phyloP scores from a whole-genome alignment of 2,888 invertebrate species.

The Drosophila mulleri region DNA sequence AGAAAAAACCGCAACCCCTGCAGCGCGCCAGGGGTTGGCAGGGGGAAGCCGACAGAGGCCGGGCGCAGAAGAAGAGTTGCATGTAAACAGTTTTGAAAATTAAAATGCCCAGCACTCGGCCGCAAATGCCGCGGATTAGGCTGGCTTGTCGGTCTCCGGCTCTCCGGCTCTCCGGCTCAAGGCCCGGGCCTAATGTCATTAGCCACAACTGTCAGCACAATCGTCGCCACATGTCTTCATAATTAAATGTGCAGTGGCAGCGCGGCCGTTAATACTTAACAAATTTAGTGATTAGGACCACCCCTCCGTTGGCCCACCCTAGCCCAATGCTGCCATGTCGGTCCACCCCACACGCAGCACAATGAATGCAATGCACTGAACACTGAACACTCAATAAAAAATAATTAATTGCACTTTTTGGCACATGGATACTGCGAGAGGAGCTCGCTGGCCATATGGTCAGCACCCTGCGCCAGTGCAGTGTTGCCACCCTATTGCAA shows the following conservation, averaged over 20 bases:
- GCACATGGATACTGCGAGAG: slow-evolving; percentile 43
- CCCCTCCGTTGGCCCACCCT: slow-evolving; percentile 15
- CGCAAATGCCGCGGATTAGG: slow-evolving; percentile 72
- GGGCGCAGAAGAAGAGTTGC: neutral
- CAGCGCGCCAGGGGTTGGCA: slow-evolving; percentile 21
- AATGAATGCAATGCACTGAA: neutral
- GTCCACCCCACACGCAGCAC: slow-evolving; percentile 3
- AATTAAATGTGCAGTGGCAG: slow-evolving; percentile 65
- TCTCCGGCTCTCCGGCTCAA: neutral
- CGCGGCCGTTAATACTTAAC: slow-evolving; percentile 65
- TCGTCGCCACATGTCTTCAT: slow-evolving; percentile 75
- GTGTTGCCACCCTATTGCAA: slow-evolving; percentile 32
- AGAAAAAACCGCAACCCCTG: slow-evolving; percentile 39
- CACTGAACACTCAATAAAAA: slow-evolving; percentile 69
- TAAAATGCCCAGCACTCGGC: slow-evolving; percentile 51
- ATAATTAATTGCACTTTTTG: slow-evolving; percentile 77
- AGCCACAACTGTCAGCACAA: slow-evolving; percentile 71
- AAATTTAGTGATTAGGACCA: slow-evolving; percentile 70
- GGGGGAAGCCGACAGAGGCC: neutral
- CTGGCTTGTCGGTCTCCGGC: slow-evolving; percentile 46
- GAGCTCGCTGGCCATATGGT: slow-evolving; percentile 49
- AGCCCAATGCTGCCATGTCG: slow-evolving; percentile 17
- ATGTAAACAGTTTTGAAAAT: slow-evolving; percentile 37
- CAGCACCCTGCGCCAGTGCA: slow-evolving; percentile 50
- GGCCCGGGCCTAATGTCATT: slow-evolving; percentile 63